Evolutionary conservation across 1,140 invertebrate genomes (phyloP).

Genomic region (Zaprionus ghesquierei): DNA sequence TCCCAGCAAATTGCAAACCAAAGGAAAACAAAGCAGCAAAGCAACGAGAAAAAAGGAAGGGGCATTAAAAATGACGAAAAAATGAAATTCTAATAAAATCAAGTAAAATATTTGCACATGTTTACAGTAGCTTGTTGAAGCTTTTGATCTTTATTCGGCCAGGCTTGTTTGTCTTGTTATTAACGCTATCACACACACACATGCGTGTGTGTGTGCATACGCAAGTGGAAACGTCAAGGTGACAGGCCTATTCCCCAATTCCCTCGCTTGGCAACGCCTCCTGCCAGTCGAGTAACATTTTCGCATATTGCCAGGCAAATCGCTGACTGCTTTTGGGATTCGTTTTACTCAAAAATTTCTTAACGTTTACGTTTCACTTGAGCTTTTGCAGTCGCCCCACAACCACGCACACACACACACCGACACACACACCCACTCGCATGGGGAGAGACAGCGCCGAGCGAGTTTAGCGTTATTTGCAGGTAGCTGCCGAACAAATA

Average conservation of each 20-base stretch:
- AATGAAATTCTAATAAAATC: conserved; percentile 64
- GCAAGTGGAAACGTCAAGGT: conserved; percentile 52
- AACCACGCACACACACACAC: not conserved
- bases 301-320: conserved; percentile 62
- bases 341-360: conserved; percentile 40
- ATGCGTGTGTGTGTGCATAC: not conserved
- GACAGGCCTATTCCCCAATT: conserved; percentile 60
- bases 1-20: conserved; percentile 23
- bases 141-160: conserved; percentile 72
- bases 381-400: conserved; percentile 44
- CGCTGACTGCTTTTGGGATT: conserved; percentile 27
- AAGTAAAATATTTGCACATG: conserved; percentile 77
- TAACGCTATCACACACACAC: conserved; percentile 50
- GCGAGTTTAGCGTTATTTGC: conserved; percentile 53
- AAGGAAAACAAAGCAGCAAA: conserved; percentile 42
- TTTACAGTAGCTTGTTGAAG: conserved; percentile 60
- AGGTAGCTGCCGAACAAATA: conserved; percentile 71
- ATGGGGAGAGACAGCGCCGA: conserved; percentile 9
- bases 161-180: conserved; percentile 64
- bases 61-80: conserved; percentile 16
- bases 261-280: conserved; percentile 27
- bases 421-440: conserved; percentile 3
- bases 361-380: conserved; percentile 54
- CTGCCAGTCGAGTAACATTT: conserved; percentile 18
- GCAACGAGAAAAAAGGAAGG: not conserved